phyloP scores from a whole-genome alignment of 1,140 invertebrate species.

The Leptopilina boulardi region DNA sequence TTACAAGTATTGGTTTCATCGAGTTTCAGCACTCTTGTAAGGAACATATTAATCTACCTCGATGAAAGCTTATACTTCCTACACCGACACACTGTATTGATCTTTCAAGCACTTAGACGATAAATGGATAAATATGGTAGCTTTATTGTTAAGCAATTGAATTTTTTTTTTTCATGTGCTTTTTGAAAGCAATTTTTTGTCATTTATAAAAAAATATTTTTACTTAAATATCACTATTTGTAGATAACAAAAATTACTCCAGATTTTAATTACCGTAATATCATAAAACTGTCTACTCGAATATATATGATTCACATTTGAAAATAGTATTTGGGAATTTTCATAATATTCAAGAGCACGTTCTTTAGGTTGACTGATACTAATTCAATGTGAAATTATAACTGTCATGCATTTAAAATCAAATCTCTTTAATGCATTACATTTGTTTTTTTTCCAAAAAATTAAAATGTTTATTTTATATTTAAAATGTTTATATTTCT shows the following conservation, averaged over 20 bases:
- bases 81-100: neutral
- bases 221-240: neutral
- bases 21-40: conserved; percentile 9
- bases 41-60: conserved; percentile 27
- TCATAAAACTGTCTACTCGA: conserved; percentile 8
- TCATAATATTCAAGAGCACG: conserved; percentile 13
- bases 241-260: neutral
- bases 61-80: conserved; percentile 27
- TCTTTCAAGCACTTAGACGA: conserved; percentile 18
- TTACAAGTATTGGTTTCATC: neutral
- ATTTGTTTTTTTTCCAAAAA: no score
- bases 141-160: neutral
- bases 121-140: conserved; percentile 15
- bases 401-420: neutral
- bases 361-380: neutral
- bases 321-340: no score
- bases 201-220: neutral
- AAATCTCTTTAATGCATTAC: neutral
- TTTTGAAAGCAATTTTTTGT: no score
- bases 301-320: neutral
- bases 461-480: neutral
- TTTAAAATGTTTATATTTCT: neutral
- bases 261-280: conserved; percentile 11
- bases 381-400: neutral
- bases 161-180: neutral